These are phyloP conservation scores for Botia kubotai DNA, from an alignment of 2,797 vertebrate genomes.

Conservation along the genomic window DNA sequence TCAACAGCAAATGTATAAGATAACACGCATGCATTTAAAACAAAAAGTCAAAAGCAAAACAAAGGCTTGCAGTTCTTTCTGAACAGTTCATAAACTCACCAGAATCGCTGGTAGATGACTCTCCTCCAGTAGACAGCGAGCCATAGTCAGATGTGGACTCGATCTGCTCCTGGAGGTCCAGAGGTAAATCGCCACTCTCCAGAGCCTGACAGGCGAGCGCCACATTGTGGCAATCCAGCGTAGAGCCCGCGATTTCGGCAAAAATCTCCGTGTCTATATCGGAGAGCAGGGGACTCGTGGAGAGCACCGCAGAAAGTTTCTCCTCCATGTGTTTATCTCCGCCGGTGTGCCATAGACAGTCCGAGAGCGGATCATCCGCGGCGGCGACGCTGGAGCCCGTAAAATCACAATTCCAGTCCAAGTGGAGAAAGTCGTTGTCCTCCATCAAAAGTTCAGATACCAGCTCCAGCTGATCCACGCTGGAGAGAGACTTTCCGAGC, in stretches of 20 bases:
- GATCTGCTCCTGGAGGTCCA: conserved; percentile 65
- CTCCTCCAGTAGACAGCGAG: conserved; percentile 71
- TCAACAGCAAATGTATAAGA: neutral
- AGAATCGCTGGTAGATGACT: conserved; percentile 79
- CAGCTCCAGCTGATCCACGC: conserved; percentile 80
- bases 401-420: conserved; percentile 75
- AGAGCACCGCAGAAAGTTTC: conserved; percentile 72
- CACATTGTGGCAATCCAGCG: conserved; percentile 71
- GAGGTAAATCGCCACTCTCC: conserved; percentile 66
- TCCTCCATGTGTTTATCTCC: conserved; percentile 71
- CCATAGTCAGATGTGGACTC: conserved; percentile 78
- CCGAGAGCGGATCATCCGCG: conserved; percentile 45
- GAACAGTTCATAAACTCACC: conserved; percentile 67
- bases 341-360: conserved; percentile 75
- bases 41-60: neutral
- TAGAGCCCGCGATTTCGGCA: conserved; percentile 79
- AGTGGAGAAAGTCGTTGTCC: conserved; percentile 75
- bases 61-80: neutral
- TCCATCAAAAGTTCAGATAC: conserved; percentile 81
- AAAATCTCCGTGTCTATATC: conserved; percentile 82
- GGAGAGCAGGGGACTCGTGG: conserved; percentile 78
- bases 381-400: conserved; percentile 44
- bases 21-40: neutral
- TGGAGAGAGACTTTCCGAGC: conserved; percentile 72
- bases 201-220: conserved; percentile 58